Evolutionary conservation across 2,797 vertebrate genomes (phyloP).

Genomic region (Coregonus ussuriensis): DNA sequence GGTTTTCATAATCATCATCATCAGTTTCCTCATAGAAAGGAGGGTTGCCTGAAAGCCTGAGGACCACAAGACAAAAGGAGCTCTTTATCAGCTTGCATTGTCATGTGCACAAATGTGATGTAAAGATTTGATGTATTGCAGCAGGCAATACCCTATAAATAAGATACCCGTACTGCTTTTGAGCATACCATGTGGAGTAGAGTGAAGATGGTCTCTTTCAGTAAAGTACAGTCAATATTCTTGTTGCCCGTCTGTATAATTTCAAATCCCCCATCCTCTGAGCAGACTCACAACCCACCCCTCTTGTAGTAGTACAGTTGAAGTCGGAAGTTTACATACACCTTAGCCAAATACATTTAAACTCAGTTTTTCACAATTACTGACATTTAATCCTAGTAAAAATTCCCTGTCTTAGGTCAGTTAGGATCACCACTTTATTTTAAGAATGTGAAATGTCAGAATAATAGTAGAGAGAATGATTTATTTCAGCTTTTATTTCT

Average conservation of each 20-base stretch:
- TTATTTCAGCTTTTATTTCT: no score
- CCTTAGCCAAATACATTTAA: no score
- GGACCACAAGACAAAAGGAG: neutral
- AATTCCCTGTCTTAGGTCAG: no score
- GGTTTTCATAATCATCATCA: slow-evolving; percentile 96
- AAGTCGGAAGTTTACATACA: no score
- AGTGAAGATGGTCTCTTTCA: neutral
- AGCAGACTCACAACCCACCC: neutral
- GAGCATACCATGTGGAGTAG: neutral
- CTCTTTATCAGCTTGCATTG: neutral
- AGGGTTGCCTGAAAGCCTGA: slow-evolving; percentile 93
- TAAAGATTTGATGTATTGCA: neutral
- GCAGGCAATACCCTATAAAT: neutral
- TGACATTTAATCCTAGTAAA: no score
- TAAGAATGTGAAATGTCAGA: no score
- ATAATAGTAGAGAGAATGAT: no score
- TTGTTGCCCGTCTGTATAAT: neutral
- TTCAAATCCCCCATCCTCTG: neutral
- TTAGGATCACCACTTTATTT: no score
- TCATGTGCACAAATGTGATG: neutral
- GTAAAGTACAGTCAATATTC: neutral
- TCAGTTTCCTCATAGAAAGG: slow-evolving; percentile 97
- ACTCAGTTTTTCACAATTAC: no score
- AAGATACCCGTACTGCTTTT: neutral
- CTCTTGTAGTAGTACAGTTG: neutral